phyloP scores from a whole-genome alignment of 2,888 invertebrate genomes.

The Biston stratarius region DNA sequence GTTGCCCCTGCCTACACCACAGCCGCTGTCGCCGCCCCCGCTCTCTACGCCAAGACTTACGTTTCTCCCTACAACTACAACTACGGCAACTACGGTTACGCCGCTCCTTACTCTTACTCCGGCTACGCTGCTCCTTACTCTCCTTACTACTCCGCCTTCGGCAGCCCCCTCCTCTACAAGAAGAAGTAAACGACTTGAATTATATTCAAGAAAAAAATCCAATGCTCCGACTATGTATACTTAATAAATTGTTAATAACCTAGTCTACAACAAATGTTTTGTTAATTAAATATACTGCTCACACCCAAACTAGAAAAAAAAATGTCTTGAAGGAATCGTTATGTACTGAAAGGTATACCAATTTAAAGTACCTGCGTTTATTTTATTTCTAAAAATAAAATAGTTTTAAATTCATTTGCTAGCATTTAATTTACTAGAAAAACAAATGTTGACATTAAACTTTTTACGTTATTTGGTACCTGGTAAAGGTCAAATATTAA shows the following conservation, averaged over 20 bases:
- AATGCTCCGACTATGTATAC: constrained; percentile 18
- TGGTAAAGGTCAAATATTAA: no score
- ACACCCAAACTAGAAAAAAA: background rate
- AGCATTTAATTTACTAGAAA: no score
- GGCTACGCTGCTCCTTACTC: constrained; percentile 37
- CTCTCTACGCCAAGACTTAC: background rate
- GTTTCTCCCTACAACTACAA: no score
- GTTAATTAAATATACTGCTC: background rate
- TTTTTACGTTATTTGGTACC: no score
- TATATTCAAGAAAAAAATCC: constrained; percentile 17
- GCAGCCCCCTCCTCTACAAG: constrained; percentile 37
- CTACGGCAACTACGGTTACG: constrained; percentile 12
- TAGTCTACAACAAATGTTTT: constrained; percentile 13
- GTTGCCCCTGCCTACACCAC: background rate
- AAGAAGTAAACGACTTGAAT: constrained; percentile 40
- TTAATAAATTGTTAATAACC: constrained; percentile 26
- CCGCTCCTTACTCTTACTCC: constrained; percentile 18
- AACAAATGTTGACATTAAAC: no score
- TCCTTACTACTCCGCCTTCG: constrained; percentile 21
- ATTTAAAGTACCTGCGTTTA: no score
- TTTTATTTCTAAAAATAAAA: no score
- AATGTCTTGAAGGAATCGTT: background rate
- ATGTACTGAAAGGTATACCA: background rate
- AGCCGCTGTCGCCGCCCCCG: background rate
- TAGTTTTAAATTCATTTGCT: no score